Evolutionary conservation across 2,797 vertebrate species (phyloP).

Genomic region (Bovichtus diacanthus): DNA sequence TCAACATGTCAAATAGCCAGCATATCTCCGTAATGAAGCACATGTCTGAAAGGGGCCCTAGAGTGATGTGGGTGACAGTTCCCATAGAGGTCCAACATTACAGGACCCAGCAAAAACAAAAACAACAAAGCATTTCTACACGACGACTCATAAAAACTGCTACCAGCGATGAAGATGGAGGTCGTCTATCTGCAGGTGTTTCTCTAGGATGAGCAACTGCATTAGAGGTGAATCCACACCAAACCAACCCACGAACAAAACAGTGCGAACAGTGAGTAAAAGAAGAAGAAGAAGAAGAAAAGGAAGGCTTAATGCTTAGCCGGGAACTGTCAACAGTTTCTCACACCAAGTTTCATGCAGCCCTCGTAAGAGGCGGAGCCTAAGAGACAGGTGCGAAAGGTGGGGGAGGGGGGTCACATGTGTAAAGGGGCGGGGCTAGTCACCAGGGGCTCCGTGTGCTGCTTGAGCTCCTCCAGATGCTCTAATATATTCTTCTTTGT

Average conservation of each 20-base stretch:
- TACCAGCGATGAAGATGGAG: slow-evolving; percentile 41
- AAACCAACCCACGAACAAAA: slow-evolving; percentile 41
- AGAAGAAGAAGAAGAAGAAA: not conserved
- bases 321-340: slow-evolving; percentile 72
- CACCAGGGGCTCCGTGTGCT: slow-evolving; percentile 97
- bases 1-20: not conserved
- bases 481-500: slow-evolving; percentile 99
- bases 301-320: slow-evolving; percentile 30
- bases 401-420: slow-evolving; percentile 85
- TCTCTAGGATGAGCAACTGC: slow-evolving; percentile 10
- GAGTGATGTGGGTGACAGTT: slow-evolving; percentile 65
- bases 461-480: slow-evolving; percentile 99
- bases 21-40: not conserved
- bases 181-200: slow-evolving; percentile 25
- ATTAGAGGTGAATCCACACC: slow-evolving; percentile 51
- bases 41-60: slow-evolving; percentile 63
- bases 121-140: not conserved
- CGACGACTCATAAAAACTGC: not conserved
- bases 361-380: slow-evolving; percentile 84
- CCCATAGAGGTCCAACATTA: slow-evolving; percentile 59
- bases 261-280: slow-evolving; percentile 28
- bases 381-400: slow-evolving; percentile 84
- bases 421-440: slow-evolving; percentile 92
- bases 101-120: slow-evolving; percentile 54
- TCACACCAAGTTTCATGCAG: slow-evolving; percentile 91